phyloP scores from a whole-genome alignment of 1,140 invertebrate genomes.

The roundworm (Caenorhabditis elegans) region WBcel235 BX284604.4:2936501-2937000 shows the following conservation, averaged over 20 bases:
- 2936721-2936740: background rate
- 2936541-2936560: conserved; percentile 47
- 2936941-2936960: no score
- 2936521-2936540: conserved; percentile 47
- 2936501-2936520: conserved; percentile 50
- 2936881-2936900: no score
- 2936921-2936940: no score
- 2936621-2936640: background rate
- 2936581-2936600: background rate
- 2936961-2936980: no score
- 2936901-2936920: no score
- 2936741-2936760: background rate
- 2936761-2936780: background rate
- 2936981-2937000: no score
- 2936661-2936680: background rate
- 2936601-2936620: conserved; percentile 30
- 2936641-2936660: background rate
- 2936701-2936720: no score
- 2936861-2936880: no score
- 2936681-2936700: background rate
- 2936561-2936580: background rate
- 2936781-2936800: background rate
- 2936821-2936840: no score
- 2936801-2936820: no score
- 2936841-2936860: no score